Conservation (phyloP, 2,113 vertebrate species). For the Prionailurus bengalensis region DNA sequence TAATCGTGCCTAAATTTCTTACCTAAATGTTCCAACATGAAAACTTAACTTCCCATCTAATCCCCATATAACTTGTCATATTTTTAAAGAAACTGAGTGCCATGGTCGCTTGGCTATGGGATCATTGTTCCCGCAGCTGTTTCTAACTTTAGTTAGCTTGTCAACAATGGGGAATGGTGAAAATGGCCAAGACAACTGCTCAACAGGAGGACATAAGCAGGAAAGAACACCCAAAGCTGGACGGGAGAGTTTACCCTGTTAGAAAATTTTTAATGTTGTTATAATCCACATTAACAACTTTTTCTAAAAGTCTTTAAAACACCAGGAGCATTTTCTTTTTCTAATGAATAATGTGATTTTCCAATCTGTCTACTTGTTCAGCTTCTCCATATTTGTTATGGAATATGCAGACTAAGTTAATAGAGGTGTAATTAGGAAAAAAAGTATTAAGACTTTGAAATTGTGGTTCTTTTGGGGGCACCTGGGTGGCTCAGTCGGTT, state of each 20-base stretch:
- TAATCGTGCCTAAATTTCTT: neutral
- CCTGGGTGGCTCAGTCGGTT: too few relatives aligned
- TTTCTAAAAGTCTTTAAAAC: constrained; percentile 32
- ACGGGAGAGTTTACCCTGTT: neutral
- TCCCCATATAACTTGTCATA: constrained; percentile 30
- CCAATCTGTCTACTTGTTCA: neutral
- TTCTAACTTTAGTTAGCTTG: constrained; percentile 83
- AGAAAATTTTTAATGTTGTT: neutral
- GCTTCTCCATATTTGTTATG: neutral
- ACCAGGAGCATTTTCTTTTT: neutral
- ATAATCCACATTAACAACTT: neutral
- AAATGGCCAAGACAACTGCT: constrained; percentile 60
- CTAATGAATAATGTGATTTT: neutral
- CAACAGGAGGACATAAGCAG: neutral
- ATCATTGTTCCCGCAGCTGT: constrained; percentile 80
- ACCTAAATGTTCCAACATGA: constrained; percentile 52
- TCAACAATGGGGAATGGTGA: constrained; percentile 73
- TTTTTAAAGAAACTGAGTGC: constrained; percentile 64
- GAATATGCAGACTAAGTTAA: neutral
- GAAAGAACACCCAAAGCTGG: neutral
- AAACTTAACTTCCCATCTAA: constrained; percentile 59
- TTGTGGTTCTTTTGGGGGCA: neutral
- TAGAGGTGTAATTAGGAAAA: neutral
- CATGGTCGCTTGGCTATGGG: constrained; percentile 52
- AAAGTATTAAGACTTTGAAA: constrained; percentile 45